Evolutionary conservation across 2,797 vertebrate genomes (phyloP), one percentile per base, ranked within the genome.

Genomic region (Chromobotia macracanthus): DNA sequence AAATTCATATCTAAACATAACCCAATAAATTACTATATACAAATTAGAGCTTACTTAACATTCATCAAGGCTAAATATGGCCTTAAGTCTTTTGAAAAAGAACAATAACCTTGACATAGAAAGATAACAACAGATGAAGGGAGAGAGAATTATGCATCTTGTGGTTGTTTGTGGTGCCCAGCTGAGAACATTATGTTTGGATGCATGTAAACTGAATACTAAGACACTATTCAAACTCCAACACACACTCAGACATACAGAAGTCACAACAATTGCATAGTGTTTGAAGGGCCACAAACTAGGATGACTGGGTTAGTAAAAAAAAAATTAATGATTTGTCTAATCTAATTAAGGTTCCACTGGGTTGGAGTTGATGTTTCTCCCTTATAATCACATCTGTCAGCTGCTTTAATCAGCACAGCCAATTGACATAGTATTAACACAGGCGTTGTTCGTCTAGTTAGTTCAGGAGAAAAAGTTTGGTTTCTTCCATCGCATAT

Each of bases 81-180:
- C 41, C 35, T 19, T 21, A 73, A 61, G 18, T 74, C 25, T 15
- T 51, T 64, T 51, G 38, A 65, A 61, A 60, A 70, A 4, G 38
- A 46, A 56, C 21, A 58, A 68, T 23, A 66, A 75, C 61, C 61
- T 66, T 75, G 74, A 67, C 50, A 67, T 10, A 67, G 3, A 56
- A 56, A 76, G n/a, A 77, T 46, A 66, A 53, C 69, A 56, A 44
- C 28, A 15, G 9, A 28, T 23, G 16, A 10, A 35, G 28, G 18
- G 70, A 64, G 25, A 75, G 65, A 80, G 13, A 28, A 61, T 61
- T 80, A 58, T 41, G 65, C 25, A 44, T 68, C 66, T 67, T 64
- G 66, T 64, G 55, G 66, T 41, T 71, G 44, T 65, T 67, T 55
- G 28, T 61, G 38, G 51, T 67, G 16, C 64, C 51, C 35, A 46